A percentile compares a stretch with the other conserved stretches of the same genome.
Evolutionary conservation across 2,888 invertebrate genomes (phyloP).

Genomic region (Teleiodes luculella): DNA sequence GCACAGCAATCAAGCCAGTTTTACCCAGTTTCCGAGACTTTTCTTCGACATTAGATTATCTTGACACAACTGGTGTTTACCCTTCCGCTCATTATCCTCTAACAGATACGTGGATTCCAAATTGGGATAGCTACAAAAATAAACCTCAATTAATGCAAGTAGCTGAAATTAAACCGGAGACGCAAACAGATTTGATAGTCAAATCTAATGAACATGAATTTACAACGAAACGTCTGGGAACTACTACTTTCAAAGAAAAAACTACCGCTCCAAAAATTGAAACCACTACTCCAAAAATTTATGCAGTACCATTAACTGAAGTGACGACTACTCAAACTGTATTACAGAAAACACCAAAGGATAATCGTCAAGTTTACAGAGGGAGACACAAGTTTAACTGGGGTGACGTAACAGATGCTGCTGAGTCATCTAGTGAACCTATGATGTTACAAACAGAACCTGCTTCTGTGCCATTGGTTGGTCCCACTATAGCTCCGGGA

Average conservation of each 20-base stretch:
- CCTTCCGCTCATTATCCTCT: conserved; percentile 8
- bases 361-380: conserved; percentile 23
- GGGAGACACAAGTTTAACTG: conserved; percentile 40
- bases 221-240: no score
- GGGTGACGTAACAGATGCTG: conserved; percentile 25
- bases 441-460: neutral
- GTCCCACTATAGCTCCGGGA: neutral
- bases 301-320: neutral
- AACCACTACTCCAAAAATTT: no score
- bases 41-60: neutral
- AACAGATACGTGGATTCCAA: conserved; percentile 6
- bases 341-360: neutral
- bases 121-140: conserved; percentile 23
- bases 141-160: conserved; percentile 6
- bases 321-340: neutral
- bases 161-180: no score
- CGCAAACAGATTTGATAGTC: no score
- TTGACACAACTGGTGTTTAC: neutral
- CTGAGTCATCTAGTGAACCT: neutral
- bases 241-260: no score
- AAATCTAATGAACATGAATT: no score
- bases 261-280: no score
- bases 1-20: neutral
- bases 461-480: neutral
- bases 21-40: neutral